Conservation (phyloP, 2,113 vertebrate species). For the Podiceps cristatus region DNA sequence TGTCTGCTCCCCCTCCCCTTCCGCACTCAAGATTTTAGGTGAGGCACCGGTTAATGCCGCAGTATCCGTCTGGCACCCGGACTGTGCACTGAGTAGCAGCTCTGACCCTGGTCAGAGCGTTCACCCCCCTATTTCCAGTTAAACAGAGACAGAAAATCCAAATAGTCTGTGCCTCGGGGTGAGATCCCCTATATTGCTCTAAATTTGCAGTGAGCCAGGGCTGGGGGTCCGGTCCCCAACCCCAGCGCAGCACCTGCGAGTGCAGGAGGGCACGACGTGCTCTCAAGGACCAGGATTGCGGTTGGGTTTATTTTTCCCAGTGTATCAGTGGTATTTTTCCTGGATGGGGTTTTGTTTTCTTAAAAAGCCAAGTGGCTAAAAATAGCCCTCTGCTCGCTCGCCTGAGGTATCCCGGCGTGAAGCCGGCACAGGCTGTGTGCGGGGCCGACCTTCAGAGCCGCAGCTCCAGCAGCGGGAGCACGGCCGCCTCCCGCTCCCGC, state of each 20-base stretch:
- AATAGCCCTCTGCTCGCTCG: neutral
- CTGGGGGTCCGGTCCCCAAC: rapidly evolving
- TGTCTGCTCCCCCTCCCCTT: neutral
- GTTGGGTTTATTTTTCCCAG: neutral
- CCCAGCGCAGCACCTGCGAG: rapidly evolving
- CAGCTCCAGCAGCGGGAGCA: neutral
- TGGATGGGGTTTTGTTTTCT: slow-evolving; percentile 22
- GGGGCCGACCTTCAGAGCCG: neutral
- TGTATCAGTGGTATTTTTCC: neutral
- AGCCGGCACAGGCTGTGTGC: neutral
- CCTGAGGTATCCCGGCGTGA: neutral
- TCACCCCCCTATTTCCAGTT: neutral
- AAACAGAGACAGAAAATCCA: neutral
- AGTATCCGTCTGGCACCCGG: neutral
- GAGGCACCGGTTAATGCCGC: neutral
- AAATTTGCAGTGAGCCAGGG: rapidly evolving
- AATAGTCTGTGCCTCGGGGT: too few relatives aligned
- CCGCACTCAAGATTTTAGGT: neutral
- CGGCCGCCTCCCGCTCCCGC: neutral
- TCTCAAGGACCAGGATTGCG: rapidly evolving
- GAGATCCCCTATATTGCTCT: neutral
- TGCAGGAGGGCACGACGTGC: rapidly evolving
- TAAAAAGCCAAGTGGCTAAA: neutral
- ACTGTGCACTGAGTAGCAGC: neutral
- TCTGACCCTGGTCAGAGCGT: neutral